A percentile compares a stretch with the other conserved stretches of the same genome.
Conservation (phyloP, 2,113 vertebrate genomes). For the Tachycineta bicolor region DNA sequence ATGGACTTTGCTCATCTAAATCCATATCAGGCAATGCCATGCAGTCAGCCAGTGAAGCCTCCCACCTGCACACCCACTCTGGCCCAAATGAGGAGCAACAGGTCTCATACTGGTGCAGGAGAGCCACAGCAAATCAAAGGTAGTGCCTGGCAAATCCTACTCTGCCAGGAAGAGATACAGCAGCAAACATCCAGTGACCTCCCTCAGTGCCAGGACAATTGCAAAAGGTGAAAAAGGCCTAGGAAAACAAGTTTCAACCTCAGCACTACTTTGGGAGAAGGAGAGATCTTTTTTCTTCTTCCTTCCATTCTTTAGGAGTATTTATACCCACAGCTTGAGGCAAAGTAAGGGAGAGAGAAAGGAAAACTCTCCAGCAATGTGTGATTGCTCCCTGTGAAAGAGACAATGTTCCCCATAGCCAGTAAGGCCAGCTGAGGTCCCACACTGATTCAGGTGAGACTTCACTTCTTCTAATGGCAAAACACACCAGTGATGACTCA, state of each 20-base stretch:
- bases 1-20: not conserved
- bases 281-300: not conserved
- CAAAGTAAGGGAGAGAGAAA: not conserved
- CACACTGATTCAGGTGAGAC: not conserved
- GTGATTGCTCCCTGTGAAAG: not conserved
- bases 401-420: not conserved
- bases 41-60: not conserved
- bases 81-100: not conserved
- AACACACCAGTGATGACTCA: not conserved
- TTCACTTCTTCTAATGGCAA: not conserved
- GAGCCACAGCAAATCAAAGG: accelerated
- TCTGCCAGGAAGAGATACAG: not conserved
- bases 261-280: not conserved
- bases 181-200: accelerated
- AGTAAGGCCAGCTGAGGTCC: not conserved
- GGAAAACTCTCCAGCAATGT: not conserved
- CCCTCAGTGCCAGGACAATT: accelerated
- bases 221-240: not conserved
- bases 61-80: not conserved
- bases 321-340: not conserved
- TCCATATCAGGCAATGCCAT: not conserved
- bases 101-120: not conserved
- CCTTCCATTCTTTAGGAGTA: not conserved
- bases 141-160: accelerated
- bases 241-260: not conserved